These are phyloP conservation scores for Eira barbara DNA, from an alignment of 2,113 vertebrate genomes.

Conservation along the genomic window DNA sequence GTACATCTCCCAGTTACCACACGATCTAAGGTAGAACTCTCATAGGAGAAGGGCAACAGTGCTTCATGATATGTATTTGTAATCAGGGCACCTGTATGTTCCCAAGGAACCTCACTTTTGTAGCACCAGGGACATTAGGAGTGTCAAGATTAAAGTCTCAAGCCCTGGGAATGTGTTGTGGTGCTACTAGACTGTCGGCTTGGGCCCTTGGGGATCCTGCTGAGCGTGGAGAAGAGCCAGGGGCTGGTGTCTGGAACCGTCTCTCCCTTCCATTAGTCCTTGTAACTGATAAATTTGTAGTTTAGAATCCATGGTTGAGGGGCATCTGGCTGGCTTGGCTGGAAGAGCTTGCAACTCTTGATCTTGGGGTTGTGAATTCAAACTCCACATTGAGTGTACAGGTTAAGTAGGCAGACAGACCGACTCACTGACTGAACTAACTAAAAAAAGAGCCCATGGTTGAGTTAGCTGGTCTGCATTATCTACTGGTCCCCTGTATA, in stretches of 20 bases:
- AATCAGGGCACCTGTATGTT: background rate
- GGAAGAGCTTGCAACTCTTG: background rate
- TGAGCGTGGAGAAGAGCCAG: background rate
- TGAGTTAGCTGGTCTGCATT: background rate
- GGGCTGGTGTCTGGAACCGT: background rate
- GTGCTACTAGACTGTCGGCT: background rate
- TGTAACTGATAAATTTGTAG: background rate
- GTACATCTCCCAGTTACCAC: background rate
- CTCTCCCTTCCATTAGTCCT: background rate
- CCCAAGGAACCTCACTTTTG: background rate
- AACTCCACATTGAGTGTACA: background rate
- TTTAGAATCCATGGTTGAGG: background rate
- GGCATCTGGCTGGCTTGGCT: background rate
- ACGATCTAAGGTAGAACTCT: background rate
- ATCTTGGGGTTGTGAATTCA: background rate
- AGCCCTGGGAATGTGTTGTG: background rate
- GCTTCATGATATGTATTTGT: background rate
- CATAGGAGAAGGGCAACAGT: background rate
- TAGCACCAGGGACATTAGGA: background rate
- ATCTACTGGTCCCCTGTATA: background rate
- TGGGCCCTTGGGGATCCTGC: background rate
- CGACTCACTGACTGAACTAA: background rate
- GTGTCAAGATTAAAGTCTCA: background rate
- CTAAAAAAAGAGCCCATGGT: background rate
- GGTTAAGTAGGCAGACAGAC: background rate